Conservation (phyloP, 1,140 invertebrate species). For the Cephus cinctus region DNA sequence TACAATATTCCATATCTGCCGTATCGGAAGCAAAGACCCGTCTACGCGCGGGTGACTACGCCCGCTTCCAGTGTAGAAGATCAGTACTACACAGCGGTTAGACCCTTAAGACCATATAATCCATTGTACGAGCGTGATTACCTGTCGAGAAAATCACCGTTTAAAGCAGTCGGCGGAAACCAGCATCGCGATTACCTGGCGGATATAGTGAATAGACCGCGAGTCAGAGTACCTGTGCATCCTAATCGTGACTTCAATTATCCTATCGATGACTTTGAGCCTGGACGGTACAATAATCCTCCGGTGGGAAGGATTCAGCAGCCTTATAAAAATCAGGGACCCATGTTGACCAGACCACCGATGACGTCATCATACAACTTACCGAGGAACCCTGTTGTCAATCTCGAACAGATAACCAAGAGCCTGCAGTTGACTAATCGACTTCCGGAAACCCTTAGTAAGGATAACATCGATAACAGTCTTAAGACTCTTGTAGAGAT, state of each 20-base stretch:
- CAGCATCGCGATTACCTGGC: slow-evolving; percentile 28
- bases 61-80: slow-evolving; percentile 12
- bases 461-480: slow-evolving; percentile 74
- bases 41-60: slow-evolving; percentile 22
- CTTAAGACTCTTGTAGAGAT: slow-evolving; percentile 74
- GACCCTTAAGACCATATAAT: slow-evolving; percentile 27
- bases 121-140: slow-evolving; percentile 24
- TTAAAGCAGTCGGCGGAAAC: slow-evolving; percentile 13
- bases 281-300: slow-evolving; percentile 28
- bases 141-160: slow-evolving; percentile 18
- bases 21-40: slow-evolving; percentile 13
- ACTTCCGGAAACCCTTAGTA: slow-evolving; percentile 70
- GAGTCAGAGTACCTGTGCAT: slow-evolving; percentile 24
- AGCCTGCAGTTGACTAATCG: slow-evolving; percentile 71
- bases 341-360: slow-evolving; percentile 12
- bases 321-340: not conserved
- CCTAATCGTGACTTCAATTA: slow-evolving; percentile 1
- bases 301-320: too few species aligned
- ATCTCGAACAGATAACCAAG: slow-evolving; percentile 44
- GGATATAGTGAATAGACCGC: slow-evolving; percentile 28
- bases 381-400: slow-evolving; percentile 24
- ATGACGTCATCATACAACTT: slow-evolving; percentile 33
- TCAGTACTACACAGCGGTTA: slow-evolving; percentile 24
- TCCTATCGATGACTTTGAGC: slow-evolving; percentile 33
- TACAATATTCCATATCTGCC: slow-evolving; percentile 16